These are phyloP conservation scores for Acleris cristana DNA, from an alignment of 2,888 invertebrate genomes.

Conservation along the genomic window DNA sequence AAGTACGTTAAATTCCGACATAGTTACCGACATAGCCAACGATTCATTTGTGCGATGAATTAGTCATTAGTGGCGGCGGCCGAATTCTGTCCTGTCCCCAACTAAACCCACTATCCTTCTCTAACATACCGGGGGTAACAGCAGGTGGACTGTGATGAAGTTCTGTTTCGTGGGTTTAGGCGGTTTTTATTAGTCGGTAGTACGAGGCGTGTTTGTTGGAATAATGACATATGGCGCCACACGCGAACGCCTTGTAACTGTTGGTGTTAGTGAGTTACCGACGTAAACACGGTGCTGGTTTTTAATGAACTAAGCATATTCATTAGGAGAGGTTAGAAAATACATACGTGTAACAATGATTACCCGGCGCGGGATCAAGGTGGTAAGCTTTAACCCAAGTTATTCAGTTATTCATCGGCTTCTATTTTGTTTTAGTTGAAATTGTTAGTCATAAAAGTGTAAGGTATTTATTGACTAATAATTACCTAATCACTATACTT, in stretches of 20 bases:
- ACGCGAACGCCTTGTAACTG: conserved; percentile 39
- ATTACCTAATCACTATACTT: too few relatives aligned
- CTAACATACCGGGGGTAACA: conserved; percentile 2
- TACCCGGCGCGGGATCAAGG: conserved; percentile 15
- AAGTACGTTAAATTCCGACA: conserved; percentile 42
- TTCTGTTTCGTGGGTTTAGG: conserved; percentile 16
- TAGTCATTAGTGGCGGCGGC: conserved; percentile 45
- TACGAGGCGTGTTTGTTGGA: conserved; percentile 47
- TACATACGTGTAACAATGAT: conserved; percentile 19
- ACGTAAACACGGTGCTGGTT: conserved; percentile 12
- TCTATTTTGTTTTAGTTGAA: too few relatives aligned
- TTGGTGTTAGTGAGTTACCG: conserved; percentile 23
- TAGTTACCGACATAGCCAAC: conserved; percentile 34
- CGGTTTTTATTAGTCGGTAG: conserved; percentile 11
- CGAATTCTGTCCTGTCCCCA: background rate
- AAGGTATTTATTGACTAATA: too few relatives aligned
- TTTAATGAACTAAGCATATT: conserved; percentile 8
- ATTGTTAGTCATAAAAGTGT: too few relatives aligned
- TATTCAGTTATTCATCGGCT: too few relatives aligned
- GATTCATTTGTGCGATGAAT: conserved; percentile 50
- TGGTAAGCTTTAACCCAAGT: conserved; percentile 10
- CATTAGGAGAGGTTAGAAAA: conserved; percentile 7
- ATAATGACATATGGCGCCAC: conserved; percentile 49
- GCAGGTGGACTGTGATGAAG: conserved; percentile 10
- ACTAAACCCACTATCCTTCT: conserved; percentile 19